Evolutionary conservation across 2,797 vertebrate species (phyloP).

Genomic region (Gymnodraco acuticeps): DNA sequence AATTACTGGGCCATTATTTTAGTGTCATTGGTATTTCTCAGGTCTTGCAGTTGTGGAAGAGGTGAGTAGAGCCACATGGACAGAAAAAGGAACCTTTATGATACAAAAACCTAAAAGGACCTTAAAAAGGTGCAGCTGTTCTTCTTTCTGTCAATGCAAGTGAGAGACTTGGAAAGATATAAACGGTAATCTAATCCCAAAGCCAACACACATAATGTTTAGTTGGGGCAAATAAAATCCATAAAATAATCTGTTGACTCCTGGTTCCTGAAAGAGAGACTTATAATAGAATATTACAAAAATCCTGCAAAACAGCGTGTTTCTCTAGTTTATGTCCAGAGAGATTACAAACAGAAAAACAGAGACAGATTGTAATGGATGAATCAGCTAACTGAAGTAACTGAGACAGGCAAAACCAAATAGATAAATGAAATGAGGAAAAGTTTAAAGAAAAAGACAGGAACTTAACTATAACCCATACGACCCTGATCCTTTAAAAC

Average conservation of each 20-base stretch:
- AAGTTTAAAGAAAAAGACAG: background rate
- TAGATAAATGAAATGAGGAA: too few relatives aligned
- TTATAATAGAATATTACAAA: background rate
- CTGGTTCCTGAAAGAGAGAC: background rate
- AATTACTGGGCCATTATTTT: slow-evolving; percentile 72
- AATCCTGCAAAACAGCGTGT: too few relatives aligned
- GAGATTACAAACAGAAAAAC: background rate
- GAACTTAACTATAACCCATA: too few relatives aligned
- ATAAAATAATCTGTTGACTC: background rate
- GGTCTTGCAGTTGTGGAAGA: slow-evolving; percentile 26
- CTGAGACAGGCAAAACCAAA: background rate
- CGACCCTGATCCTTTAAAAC: too few relatives aligned
- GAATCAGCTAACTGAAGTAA: background rate
- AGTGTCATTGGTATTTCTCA: slow-evolving; percentile 55
- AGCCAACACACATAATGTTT: background rate
- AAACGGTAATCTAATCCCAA: too few relatives aligned
- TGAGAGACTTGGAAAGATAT: too few relatives aligned
- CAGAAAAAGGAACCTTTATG: background rate
- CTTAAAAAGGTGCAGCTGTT: too few relatives aligned
- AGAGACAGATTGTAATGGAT: background rate
- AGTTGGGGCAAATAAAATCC: background rate
- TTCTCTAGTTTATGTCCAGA: background rate
- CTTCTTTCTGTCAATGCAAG: too few relatives aligned
- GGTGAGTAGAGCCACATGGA: slow-evolving; percentile 19
- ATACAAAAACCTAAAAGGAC: background rate